Conservation (phyloP, 2,797 vertebrate genomes). For the Aeoliscus strigatus region DNA sequence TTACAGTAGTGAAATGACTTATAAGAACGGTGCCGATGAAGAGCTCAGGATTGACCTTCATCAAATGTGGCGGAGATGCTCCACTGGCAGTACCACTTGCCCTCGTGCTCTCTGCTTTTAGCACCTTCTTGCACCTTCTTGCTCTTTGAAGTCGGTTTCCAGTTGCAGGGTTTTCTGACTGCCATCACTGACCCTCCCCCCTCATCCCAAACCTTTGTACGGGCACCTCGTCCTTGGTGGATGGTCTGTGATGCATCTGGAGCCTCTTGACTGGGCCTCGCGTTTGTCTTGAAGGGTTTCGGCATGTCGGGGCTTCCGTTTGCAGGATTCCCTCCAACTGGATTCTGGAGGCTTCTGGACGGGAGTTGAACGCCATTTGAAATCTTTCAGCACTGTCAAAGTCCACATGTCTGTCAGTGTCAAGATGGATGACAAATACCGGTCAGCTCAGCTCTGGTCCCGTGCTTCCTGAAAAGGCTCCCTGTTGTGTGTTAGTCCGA, state of each 20-base stretch:
- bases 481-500: too few species aligned
- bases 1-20: neutral
- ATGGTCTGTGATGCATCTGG: conserved; percentile 21
- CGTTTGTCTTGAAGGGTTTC: conserved; percentile 21
- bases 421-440: conserved; percentile 22
- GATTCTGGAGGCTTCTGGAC: conserved; percentile 16
- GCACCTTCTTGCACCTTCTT: too few species aligned
- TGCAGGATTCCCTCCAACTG: neutral
- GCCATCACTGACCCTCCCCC: conserved; percentile 1
- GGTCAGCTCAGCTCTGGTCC: conserved; percentile 31
- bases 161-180: conserved; percentile 2
- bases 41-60: neutral
- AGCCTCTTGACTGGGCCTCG: conserved; percentile 8
- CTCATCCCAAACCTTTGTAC: neutral
- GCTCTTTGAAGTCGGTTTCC: conserved; percentile 1
- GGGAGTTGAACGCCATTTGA: conserved; percentile 24
- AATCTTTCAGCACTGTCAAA: neutral
- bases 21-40: neutral
- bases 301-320: conserved; percentile 10
- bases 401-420: neutral
- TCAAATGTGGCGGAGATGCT: neutral
- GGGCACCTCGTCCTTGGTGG: conserved; percentile 12
- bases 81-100: neutral
- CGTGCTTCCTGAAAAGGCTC: conserved; percentile 8
- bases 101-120: conserved; percentile 1